These are phyloP conservation scores for Dromiciops gliroides DNA, from an alignment of 2,113 vertebrate species.

Conservation along the genomic window DNA sequence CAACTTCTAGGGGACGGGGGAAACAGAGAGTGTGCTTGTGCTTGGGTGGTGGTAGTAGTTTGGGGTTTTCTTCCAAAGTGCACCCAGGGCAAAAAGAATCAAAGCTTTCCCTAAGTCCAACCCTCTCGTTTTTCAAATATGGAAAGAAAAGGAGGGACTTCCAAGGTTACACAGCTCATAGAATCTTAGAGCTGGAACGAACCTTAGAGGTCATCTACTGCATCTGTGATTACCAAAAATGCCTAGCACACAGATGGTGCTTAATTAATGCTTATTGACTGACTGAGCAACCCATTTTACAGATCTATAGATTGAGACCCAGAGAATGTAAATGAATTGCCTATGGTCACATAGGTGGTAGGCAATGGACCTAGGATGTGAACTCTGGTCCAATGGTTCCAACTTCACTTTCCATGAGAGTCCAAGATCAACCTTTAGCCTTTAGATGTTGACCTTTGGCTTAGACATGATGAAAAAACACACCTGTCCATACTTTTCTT, in stretches of 20 bases:
- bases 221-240: neutral
- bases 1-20: constrained; percentile 21
- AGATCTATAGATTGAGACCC: neutral
- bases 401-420: neutral
- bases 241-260: neutral
- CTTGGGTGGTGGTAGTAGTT: neutral
- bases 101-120: neutral
- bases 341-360: neutral
- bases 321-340: neutral
- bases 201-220: neutral
- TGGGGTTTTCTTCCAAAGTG: neutral
- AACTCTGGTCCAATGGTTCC: neutral
- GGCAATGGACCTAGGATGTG: neutral
- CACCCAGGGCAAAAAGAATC: neutral
- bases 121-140: neutral
- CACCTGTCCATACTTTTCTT: neutral
- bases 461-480: neutral
- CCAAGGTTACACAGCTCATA: neutral
- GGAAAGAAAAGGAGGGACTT: neutral
- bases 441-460: neutral
- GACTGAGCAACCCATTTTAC: neutral
- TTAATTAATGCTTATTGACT: neutral
- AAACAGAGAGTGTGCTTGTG: neutral
- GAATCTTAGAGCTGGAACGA: neutral
- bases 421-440: neutral